Base-by-base conservation (phyloP, 2,113 vertebrate genomes). In the Lampris megalopsis region DNA sequence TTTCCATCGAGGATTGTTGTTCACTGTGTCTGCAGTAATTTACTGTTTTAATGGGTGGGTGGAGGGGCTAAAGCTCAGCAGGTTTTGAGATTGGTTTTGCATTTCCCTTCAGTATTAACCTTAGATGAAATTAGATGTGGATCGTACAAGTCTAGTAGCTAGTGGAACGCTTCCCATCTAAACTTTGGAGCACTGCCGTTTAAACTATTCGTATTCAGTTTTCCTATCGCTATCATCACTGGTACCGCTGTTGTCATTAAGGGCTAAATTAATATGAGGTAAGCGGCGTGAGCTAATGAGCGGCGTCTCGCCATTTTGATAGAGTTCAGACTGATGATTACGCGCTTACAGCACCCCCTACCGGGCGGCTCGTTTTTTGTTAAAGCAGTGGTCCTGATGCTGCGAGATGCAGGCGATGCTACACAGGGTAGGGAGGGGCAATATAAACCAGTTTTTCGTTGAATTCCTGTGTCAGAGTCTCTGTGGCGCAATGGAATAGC, bases 401-500 rank as follows among this genome's bases (percentile, higher is more conserved):
- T 94, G 93, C 84, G 71, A 43, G 84, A 84, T 87, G 74, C 41
- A 1, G 72, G 75, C 80, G 90, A 89, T 89, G 87, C 82, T 72
- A 38, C 63, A 3, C 60, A 38, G 67, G 59, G 68, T 36, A 24
- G 70, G 81, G 82, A 87, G 85, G 80, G 76, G 88, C 64, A 63
- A 88, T 87, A 86, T 92, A 86, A 93, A 85, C 71, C 67, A 62
- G 72, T 50, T 85, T 80, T 86, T 86, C 80, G 80, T 73, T 11
- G 9, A 11, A 43, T 61, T 59, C 41, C n/a, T 9, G 73, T 79
- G 84, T 68, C 86, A 81, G 71, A 58, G 94, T 94, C 88, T 92
- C 98, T 99, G 97, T 99, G 97, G 97, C 97, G 97, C 97, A 99
- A 99, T 99, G 98, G 97, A 99, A 97, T 97, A 99, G 97, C 97